Base-by-base conservation (phyloP, 1,140 invertebrate species). In the Lucilia cuprina region DNA sequence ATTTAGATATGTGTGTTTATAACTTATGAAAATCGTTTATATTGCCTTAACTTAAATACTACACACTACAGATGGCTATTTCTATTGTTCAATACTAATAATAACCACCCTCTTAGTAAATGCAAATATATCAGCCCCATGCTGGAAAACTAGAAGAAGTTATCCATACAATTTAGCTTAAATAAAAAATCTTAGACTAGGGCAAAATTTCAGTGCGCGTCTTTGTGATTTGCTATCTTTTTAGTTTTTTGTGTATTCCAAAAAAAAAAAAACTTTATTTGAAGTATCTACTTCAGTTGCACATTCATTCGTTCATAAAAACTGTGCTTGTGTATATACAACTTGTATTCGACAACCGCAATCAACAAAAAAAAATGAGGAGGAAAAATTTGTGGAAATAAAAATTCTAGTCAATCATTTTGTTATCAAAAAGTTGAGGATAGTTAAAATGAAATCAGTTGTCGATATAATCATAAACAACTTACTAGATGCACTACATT, bases 11-110 rank as follows among this genome's bases (percentile, higher is more conserved):
- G 14, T 3, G 55, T 60, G 14, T n/a, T 12, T 60, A 12, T 14
- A n/a, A n/a, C 7, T 17, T 60, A 60, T 12, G 13, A 60, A 60
- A 60, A 60, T 60, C 55, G 7, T 60, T 60, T 60, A 7, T 60
- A 60, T 17, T 60, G 55, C n/a, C 55, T 60, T 5, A 60, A 60
- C 14, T n/a, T 14, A 60, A 60, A 30, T 30, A 30, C 25, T 30
- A 30, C 25, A 30, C 25, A 60, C 55, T 60, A 60, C 55, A 34
- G 74, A 75, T 75, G 19, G 34, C 13, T 34, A 35, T 19, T 35
- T 19, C 35, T 80, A 19, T 25, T 84, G n/a, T 60, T 60, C 55
- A 60, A 60, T 60, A 60, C 55, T n/a, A 60, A 60, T 60, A 60
- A 60, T n/a, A 60, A 17, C 55, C 55, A 60, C 14, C 14, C 55